Base-by-base conservation (phyloP, 2,113 vertebrate species). In the Oplegnathus fasciatus region DNA sequence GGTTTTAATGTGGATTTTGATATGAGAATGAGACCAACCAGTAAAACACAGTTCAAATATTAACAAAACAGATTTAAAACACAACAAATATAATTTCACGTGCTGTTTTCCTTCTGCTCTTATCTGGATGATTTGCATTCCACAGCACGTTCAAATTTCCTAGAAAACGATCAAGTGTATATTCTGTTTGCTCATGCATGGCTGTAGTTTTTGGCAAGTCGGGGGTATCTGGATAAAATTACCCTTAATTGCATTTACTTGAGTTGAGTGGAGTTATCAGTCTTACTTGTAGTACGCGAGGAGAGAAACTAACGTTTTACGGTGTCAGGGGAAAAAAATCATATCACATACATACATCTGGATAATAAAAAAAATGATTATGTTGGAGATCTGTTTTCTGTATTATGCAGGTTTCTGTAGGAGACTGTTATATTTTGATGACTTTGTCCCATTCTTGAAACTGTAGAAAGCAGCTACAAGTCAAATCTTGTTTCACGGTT, bases 161-260 rank as follows among this genome's bases (percentile, higher is more conserved):
- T 34, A 6, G 37, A 82, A 75, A 77, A 68, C 9, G 6, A 40
- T 22, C 1, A 40, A 73, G 22, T 66, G 9, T 48, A 15, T 46
- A 34, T 37, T 62, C 28, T 69, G 40, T 75, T 57, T 69, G 40
- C 30, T 40, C n/a, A 17, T 50, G 58, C 67, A 55, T 71, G 70
- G 30, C 28, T 78, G 83, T 74, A 66, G 48, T 11, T 85, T 78
- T 75, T 82, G 55, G 65, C 28, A 26, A 22, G 54, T 67, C n/a
- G 6, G 42, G 13, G 37, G 42, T 60, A 57, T 82, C 60, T 79
- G 64, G 69, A 54, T 75, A 8, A 58, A 83, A 85, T 83, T 17
- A 80, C 24, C 34, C 44, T 30, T 26, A 74, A 83, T 83, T 74
- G 46, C 42, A 76, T 69, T 80, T 57, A 62, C n/a, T 48, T 52